These are phyloP conservation scores for Theocolax elegans DNA, from an alignment of 1,140 invertebrate genomes.

Conservation along the genomic window DNA sequence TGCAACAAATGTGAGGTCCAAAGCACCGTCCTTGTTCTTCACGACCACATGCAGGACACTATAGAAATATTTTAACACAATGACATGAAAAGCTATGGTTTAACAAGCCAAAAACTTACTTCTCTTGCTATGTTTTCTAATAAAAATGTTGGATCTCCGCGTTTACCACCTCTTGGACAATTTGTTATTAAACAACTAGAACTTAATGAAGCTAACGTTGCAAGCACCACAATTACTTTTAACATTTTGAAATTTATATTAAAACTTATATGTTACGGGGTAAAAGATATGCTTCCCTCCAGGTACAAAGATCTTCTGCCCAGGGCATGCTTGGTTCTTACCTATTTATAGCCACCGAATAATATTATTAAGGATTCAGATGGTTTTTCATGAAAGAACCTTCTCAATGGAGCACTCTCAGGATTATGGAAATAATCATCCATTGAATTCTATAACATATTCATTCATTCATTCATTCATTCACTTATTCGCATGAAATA, in stretches of 20 bases:
- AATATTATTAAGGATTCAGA: conserved; percentile 50
- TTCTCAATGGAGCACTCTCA: conserved; percentile 56
- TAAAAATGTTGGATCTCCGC: conserved; percentile 57
- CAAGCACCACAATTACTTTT: conserved; percentile 42
- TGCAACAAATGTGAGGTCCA: conserved; percentile 68
- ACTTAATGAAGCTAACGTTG: conserved; percentile 48
- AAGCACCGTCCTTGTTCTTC: conserved; percentile 67
- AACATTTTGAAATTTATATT: conserved; percentile 39
- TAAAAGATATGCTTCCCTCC: conserved; percentile 21
- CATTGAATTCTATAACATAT: conserved; percentile 45
- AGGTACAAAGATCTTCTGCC: conserved; percentile 46
- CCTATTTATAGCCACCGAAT: conserved; percentile 55
- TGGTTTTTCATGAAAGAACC: conserved; percentile 33
- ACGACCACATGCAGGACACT: conserved; percentile 68
- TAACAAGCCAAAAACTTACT: conserved; percentile 47
- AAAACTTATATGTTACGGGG: not conserved
- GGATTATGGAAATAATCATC: conserved; percentile 57
- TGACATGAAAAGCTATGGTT: conserved; percentile 9
- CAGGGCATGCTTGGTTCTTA: conserved; percentile 13
- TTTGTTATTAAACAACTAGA: conserved; percentile 68
- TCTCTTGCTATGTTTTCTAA: conserved; percentile 54
- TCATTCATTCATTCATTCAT: conserved; percentile 36
- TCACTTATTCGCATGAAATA: conserved; percentile 42
- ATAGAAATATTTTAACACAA: conserved; percentile 36
- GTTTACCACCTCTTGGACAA: conserved; percentile 69